phyloP scores from a whole-genome alignment of 2,113 vertebrate genomes.

The Crotalus viridis region DNA sequence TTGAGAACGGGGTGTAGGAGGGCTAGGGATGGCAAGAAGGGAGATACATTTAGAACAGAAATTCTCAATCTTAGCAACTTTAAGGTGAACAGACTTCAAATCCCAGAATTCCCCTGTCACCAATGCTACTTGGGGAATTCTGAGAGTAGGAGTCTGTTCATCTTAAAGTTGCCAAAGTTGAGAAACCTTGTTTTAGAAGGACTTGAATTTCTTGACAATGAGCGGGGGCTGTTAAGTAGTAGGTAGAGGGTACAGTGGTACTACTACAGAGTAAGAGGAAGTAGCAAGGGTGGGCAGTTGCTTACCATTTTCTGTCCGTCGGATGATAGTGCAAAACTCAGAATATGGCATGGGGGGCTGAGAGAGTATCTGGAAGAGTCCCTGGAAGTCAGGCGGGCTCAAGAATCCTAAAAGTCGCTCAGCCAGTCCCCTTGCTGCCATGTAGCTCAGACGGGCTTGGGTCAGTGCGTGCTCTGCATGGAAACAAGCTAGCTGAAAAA shows the following conservation, averaged over 20 bases:
- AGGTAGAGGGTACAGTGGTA: not conserved
- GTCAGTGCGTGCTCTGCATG: not conserved
- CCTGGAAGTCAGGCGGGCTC: not conserved
- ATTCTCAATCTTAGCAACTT: not conserved
- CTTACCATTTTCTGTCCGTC: constrained; percentile 23
- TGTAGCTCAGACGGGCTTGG: constrained; percentile 1
- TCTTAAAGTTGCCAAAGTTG: not conserved
- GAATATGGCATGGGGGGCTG: not conserved
- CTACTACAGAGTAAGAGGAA: not conserved
- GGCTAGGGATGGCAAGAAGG: not conserved
- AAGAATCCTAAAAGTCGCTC: not conserved
- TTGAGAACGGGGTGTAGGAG: constrained; percentile 5
- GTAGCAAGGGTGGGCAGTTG: not conserved
- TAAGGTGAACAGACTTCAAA: not conserved
- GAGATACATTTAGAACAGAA: not conserved
- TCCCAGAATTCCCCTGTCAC: not conserved
- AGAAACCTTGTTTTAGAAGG: not conserved
- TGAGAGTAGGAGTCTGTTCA: not conserved
- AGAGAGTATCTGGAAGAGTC: not conserved
- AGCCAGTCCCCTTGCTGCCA: not conserved
- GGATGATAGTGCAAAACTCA: constrained; percentile 5
- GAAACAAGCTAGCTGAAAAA: constrained; percentile 13
- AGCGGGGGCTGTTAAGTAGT: no score
- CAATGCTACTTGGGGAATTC: not conserved
- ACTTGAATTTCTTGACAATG: not conserved